A percentile compares a stretch with the other conserved stretches of the same genome.
Conservation (phyloP, 2,888 invertebrate genomes). For the Caenorhabditis imperialis region DNA sequence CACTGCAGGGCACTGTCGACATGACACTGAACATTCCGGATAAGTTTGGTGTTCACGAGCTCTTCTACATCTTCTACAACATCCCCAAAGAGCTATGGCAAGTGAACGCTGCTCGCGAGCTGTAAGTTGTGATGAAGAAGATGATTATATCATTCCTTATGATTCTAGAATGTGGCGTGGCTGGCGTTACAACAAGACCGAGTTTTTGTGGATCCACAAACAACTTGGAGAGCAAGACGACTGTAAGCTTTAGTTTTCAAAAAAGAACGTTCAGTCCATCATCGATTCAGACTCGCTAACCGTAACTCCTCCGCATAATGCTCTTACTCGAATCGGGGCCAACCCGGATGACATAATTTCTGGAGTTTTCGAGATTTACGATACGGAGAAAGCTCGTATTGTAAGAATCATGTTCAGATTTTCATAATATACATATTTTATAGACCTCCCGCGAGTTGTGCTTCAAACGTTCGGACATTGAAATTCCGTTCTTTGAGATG, state of each 20-base stretch:
- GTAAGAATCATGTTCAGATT: constrained; percentile 3
- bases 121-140: constrained; percentile 14
- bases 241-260: constrained; percentile 2
- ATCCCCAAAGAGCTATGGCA: constrained; percentile 50
- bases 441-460: constrained; percentile 37
- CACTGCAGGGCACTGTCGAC: constrained; percentile 25
- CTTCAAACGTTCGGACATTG: constrained; percentile 39
- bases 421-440: not conserved
- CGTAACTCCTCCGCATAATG: not conserved
- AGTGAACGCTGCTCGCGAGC: constrained; percentile 46
- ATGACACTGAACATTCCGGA: constrained; percentile 37
- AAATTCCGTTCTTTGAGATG: constrained; percentile 36
- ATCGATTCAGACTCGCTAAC: not conserved
- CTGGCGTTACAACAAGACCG: constrained; percentile 40
- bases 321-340: constrained; percentile 7
- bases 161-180: constrained; percentile 45
- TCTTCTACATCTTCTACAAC: constrained; percentile 54
- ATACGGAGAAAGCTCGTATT: constrained; percentile 41
- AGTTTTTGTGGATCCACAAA: constrained; percentile 40
- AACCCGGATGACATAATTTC: constrained; percentile 19
- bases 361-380: constrained; percentile 45
- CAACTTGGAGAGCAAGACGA: constrained; percentile 26
- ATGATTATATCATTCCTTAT: not conserved
- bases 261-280: not conserved
- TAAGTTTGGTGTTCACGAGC: constrained; percentile 39